phyloP scores from a whole-genome alignment of 2,888 invertebrate species.

The Agrochola macilenta region DNA sequence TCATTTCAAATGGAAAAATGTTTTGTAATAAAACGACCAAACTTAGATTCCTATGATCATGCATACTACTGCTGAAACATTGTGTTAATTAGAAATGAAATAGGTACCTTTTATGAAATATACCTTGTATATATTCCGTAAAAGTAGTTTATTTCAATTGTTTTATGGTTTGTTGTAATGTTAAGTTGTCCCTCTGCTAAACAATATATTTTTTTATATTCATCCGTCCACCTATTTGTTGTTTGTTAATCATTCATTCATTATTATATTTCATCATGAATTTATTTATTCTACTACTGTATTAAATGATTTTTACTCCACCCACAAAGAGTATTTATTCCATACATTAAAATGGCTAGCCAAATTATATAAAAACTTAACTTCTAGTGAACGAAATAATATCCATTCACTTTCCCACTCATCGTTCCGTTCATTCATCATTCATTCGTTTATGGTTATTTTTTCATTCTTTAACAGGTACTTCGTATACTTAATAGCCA shows the following conservation, averaged over 20 bases:
- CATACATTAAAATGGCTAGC: neutral
- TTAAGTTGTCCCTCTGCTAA: neutral
- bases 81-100: conserved; percentile 9
- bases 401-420: conserved; percentile 1
- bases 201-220: conserved; percentile 38
- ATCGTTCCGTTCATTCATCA: conserved; percentile 14
- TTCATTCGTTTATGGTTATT: conserved; percentile 1
- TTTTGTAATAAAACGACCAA: conserved; percentile 54
- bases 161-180: neutral
- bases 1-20: neutral
- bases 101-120: conserved; percentile 20
- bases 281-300: neutral
- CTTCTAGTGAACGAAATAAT: neutral
- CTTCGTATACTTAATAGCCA: conserved; percentile 18
- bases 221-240: conserved; percentile 57
- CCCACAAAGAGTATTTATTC: too few relatives aligned
- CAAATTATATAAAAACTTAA: neutral
- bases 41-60: conserved; percentile 37
- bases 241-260: conserved; percentile 15
- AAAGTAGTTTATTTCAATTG: conserved; percentile 8
- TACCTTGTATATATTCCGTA: conserved; percentile 14
- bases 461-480: conserved; percentile 23
- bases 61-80: conserved; percentile 5
- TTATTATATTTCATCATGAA: neutral
- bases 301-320: neutral